phyloP scores from a whole-genome alignment of 2,113 vertebrate species.

The Corvus cornix region DNA sequence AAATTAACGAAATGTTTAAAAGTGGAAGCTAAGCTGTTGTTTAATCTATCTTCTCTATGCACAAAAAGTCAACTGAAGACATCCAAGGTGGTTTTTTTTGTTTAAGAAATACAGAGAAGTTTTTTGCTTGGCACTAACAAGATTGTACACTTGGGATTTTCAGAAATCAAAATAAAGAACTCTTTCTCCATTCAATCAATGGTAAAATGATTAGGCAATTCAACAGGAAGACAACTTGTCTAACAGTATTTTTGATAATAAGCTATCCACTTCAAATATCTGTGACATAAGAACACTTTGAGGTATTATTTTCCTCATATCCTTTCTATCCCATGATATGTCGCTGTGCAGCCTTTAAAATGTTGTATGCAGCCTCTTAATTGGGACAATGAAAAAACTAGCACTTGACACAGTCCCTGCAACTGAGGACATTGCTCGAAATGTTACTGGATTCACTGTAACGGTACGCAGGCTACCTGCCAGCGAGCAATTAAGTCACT shows the following conservation, averaged over 20 bases:
- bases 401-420: neutral
- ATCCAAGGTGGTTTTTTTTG: neutral
- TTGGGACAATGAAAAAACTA: neutral
- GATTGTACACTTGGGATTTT: neutral
- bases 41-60: neutral
- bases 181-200: neutral
- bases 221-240: neutral
- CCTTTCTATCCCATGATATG: neutral
- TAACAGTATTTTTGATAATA: neutral
- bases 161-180: neutral
- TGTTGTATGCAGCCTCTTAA: neutral
- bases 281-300: neutral
- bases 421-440: neutral
- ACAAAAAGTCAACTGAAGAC: neutral
- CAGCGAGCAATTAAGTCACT: neutral
- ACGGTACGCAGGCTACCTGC: neutral
- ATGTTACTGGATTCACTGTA: neutral
- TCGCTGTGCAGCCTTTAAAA: neutral
- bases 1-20: neutral
- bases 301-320: neutral
- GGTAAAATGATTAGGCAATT: neutral
- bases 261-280: neutral
- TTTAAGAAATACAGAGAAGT: neutral
- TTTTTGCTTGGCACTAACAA: neutral
- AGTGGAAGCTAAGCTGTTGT: neutral